Percentiles rank a stretch among this genome's conserved stretches.
Conservation (phyloP, 2,888 invertebrate species). For the Herminia tarsipennalis region DNA sequence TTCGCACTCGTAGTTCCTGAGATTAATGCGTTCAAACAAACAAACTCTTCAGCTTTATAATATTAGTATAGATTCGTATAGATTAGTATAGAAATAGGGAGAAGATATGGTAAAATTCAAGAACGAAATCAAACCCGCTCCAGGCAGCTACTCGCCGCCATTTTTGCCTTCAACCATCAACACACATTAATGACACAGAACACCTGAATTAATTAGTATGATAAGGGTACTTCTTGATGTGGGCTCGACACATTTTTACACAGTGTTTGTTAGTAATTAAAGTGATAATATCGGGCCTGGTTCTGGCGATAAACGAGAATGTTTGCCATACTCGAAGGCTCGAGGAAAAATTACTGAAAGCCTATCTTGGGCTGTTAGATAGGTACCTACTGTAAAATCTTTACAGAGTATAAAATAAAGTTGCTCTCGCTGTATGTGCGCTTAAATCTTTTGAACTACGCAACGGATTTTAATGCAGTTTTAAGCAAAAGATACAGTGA, state of each 20-base stretch:
- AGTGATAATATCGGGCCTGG: slow-evolving; percentile 38
- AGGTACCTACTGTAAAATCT: too few relatives aligned
- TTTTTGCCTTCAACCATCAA: neutral
- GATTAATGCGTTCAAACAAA: too few relatives aligned
- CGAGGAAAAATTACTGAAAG: neutral
- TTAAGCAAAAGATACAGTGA: too few relatives aligned
- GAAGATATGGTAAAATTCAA: too few relatives aligned
- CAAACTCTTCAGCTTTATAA: too few relatives aligned
- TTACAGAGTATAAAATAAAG: too few relatives aligned
- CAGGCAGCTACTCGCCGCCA: neutral
- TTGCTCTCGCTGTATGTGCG: too few relatives aligned
- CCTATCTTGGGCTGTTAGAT: neutral
- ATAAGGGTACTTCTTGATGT: slow-evolving; percentile 55
- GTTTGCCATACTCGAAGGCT: neutral
- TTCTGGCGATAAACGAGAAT: slow-evolving; percentile 29
- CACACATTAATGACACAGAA: neutral
- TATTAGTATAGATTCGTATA: too few relatives aligned
- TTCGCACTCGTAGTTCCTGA: too few relatives aligned
- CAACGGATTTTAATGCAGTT: too few relatives aligned
- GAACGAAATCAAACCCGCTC: neutral
- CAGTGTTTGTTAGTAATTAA: slow-evolving; percentile 43
- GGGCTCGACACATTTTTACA: slow-evolving; percentile 50
- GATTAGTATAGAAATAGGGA: too few relatives aligned
- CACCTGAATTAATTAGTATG: slow-evolving; percentile 43
- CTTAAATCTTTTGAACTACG: too few relatives aligned